Base-by-base conservation (phyloP, 2,888 invertebrate species). In the Yponomeuta evonymella region DNA sequence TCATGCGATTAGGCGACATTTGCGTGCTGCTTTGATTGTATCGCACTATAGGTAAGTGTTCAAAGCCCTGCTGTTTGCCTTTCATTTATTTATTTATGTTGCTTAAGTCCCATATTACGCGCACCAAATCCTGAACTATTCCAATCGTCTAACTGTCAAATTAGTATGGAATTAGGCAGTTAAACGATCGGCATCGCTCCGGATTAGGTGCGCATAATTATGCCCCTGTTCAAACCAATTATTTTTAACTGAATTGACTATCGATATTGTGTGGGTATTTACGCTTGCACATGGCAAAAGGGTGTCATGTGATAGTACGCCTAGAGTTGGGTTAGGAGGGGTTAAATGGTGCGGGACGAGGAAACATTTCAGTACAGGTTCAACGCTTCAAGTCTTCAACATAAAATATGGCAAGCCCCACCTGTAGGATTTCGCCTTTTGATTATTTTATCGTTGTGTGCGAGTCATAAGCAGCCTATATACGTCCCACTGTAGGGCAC, bases 321-420 rank as follows among this genome's bases (percentile, higher is more conserved):
- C 48, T 48, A 67, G 33, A 33, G 33, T 30, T 11, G 30, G 11
- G 51, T 69, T 48, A 36, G 12, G 48, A 67, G 67, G 70, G 70
- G 64, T 76, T 12, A 58, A 58, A 15, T 74, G 74, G 76, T 73
- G 75, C 76, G 75, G 74, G 73, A 73, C 73, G 74, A 74, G 74
- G 81, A 81, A 80, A 80, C 82, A 83, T 84, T 87, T 84, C 79
- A 80, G 43, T 71, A 77, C 70, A 84, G 82, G 87, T 89, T 88
- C 86, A 87, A 83, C 81, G 87, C 82, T 58, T 58, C 51, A 58
- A 83, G 80, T 87, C 82, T 58, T 58, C 5, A 58, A 58, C 51
- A 58, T 12, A 58, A 58, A 9, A 58, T 12, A 84, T 86, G 79
- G 74, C 48, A 75, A 72, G 77, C 78, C 77, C 82, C 84, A 84